phyloP scores from a whole-genome alignment of 2,113 vertebrate species.

The Grantiella picta region DNA sequence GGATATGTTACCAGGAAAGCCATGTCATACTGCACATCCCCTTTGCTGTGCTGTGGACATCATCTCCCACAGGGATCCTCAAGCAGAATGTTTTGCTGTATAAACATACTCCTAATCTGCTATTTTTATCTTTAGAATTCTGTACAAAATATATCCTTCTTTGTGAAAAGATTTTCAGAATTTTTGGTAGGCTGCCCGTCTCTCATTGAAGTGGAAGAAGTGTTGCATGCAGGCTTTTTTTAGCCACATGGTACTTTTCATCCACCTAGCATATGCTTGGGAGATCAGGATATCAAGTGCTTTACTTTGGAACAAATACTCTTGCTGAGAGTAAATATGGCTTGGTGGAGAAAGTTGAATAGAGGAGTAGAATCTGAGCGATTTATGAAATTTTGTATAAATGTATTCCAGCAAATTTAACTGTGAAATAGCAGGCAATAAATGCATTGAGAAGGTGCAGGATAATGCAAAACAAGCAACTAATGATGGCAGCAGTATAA shows the following conservation, averaged over 20 bases:
- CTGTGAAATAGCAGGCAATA: not conserved
- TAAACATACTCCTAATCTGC: not conserved
- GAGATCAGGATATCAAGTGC: not conserved
- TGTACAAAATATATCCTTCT: not conserved
- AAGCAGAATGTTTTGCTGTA: not conserved
- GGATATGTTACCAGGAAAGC: rapidly evolving
- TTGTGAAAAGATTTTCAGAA: not conserved
- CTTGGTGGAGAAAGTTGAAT: not conserved
- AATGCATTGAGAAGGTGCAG: not conserved
- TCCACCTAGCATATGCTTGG: not conserved
- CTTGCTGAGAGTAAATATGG: not conserved
- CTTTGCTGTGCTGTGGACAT: not conserved
- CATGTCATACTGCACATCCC: not conserved
- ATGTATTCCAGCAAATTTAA: not conserved
- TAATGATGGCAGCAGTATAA: not conserved
- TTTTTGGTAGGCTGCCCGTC: not conserved
- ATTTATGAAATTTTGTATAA: not conserved
- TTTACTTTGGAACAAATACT: not conserved
- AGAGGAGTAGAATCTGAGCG: not conserved
- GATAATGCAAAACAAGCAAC: not conserved
- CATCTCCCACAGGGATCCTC: not conserved
- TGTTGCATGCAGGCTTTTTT: not conserved
- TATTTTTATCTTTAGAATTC: not conserved
- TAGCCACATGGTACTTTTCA: not conserved
- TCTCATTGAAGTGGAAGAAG: not conserved